Evolutionary conservation across 1,140 invertebrate species (phyloP).

Genomic region (Cephus cinctus): DNA sequence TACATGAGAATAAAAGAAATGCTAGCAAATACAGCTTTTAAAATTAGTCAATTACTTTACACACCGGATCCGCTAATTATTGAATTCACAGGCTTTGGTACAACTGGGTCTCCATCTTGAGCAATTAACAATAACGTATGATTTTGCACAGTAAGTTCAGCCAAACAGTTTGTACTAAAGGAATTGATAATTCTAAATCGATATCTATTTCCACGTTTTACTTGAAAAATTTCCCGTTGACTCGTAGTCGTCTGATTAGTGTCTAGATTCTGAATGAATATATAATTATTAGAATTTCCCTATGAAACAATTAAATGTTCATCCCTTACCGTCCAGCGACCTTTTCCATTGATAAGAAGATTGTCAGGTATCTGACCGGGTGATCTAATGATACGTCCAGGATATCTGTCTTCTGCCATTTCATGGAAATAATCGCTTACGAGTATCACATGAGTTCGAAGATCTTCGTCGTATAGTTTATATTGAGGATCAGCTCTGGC

Average conservation of each 20-base stretch:
- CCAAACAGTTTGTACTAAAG: conserved; percentile 78
- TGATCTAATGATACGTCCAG: conserved; percentile 5
- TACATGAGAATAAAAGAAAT: too few species aligned
- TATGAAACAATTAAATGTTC: background rate
- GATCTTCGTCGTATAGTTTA: conserved; percentile 51
- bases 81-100: conserved; percentile 42
- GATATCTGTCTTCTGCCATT: conserved; percentile 25
- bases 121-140: conserved; percentile 74
- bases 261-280: background rate
- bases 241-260: conserved; percentile 1
- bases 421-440: conserved; percentile 54
- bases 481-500: conserved; percentile 37
- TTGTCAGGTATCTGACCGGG: background rate
- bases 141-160: conserved; percentile 75
- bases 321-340: background rate
- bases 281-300: background rate
- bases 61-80: conserved; percentile 53
- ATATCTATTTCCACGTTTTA: conserved; percentile 66
- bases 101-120: conserved; percentile 72
- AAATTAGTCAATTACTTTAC: too few species aligned
- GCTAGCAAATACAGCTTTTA: too few species aligned
- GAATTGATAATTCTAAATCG: conserved; percentile 78
- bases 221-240: conserved; percentile 17
- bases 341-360: conserved; percentile 3
- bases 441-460: conserved; percentile 52